Base-by-base conservation (phyloP, 2,888 invertebrate species). In the Cephus rjabovi region DNA sequence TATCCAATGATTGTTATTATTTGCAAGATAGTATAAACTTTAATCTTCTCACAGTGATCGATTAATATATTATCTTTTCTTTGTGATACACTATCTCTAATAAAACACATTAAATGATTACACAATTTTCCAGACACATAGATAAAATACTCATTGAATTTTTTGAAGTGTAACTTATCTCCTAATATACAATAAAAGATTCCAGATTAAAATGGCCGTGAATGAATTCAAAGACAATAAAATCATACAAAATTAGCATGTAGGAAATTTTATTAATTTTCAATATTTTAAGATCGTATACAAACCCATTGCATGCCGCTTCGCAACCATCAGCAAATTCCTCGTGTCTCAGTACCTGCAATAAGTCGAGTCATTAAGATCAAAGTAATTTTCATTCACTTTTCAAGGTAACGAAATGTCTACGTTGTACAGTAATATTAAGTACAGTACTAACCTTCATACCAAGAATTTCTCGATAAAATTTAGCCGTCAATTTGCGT, bases 251-350 rank as follows among this genome's bases (percentile, higher is more conserved):
- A 4, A 15, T 31, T 0, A 15, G 34, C 0, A 77, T 75, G 75
- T 34, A 3, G 40, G 68, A 30, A 31, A 37, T 40, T 77, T 12
- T 11, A 68, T 76, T 76, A 33, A 30, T 1, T 35, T 70, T 40
- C 6, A 30, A 73, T 12, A 37, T 69, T 76, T 12, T 74, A 34
- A n/a, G 34, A 33, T 11, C 30, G n/a, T 69, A 33, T 75, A 12
- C 91, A 91, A 93, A 98, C 98, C 99, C 99, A 94, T 99, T 99
- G 91, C 99, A 99, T 75, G 97, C 94, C 33, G 99, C 99, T 89
- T 98, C 97, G 92, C 99, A 99, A 2, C 98, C 99, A 91, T 98
- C 97, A 81, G 95, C 95, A 91, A 99, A 99, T 92, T 99, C 99
- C 92, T 99, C 99, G 93, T 99, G 99, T 79, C 99, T 94, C 80